A percentile compares a stretch with the other conserved stretches of the same genome.
These are phyloP conservation scores for Cariama cristata DNA, from an alignment of 2,113 vertebrate genomes.

Conservation along the genomic window DNA sequence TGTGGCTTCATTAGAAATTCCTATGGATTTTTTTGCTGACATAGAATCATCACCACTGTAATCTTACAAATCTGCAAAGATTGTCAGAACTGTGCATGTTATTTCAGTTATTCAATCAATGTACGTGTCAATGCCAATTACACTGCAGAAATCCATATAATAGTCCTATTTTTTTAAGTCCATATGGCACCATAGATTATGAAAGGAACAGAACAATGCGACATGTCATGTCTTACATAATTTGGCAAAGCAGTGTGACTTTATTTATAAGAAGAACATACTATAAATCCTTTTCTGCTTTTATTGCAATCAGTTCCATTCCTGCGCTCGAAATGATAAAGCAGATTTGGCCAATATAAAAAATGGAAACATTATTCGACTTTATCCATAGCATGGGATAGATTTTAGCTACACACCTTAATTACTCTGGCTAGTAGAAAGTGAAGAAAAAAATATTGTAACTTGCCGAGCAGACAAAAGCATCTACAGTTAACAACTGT, in stretches of 20 bases:
- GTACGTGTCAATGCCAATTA: conserved; percentile 35
- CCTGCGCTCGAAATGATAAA: neutral
- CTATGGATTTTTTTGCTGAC: conserved; percentile 54
- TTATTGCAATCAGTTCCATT: conserved; percentile 8
- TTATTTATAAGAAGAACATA: conserved; percentile 38
- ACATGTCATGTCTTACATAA: conserved; percentile 11
- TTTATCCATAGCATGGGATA: neutral
- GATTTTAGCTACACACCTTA: neutral
- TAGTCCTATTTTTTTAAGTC: conserved; percentile 43
- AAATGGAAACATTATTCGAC: neutral
- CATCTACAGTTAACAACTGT: conserved; percentile 30
- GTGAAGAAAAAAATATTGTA: neutral
- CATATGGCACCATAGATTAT: conserved; percentile 20
- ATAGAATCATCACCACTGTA: neutral
- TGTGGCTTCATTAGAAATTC: conserved; percentile 59
- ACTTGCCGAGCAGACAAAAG: neutral
- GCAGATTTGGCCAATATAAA: neutral
- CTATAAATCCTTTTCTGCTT: conserved; percentile 12
- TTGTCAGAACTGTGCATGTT: conserved; percentile 19
- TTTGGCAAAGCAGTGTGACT: neutral
- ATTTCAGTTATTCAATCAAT: conserved; percentile 57
- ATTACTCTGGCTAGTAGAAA: neutral
- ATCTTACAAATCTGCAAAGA: conserved; percentile 52
- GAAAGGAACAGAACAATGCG: conserved; percentile 50
- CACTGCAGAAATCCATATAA: conserved; percentile 29